Base-by-base conservation (phyloP, 2,888 invertebrate species). In the Sinohyriopsis cumingii region DNA sequence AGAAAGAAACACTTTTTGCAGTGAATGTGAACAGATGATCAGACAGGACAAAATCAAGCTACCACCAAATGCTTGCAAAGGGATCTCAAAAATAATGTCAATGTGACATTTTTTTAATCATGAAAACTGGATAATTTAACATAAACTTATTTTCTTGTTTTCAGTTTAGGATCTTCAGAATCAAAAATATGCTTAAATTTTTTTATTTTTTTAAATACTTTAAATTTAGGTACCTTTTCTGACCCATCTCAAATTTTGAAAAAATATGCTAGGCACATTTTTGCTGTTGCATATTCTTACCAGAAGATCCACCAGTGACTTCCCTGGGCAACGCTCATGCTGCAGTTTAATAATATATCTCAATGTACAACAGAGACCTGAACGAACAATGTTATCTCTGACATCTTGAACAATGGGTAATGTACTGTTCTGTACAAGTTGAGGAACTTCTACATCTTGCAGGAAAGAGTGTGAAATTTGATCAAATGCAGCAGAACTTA, bases 301-400 rank as follows among this genome's bases (percentile, higher is more conserved):
- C 81, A 88, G 72, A 9, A 88, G 67, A 67, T 86, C 82, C 55
- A 77, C 73, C 7, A 84, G 74, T 18, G 78, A 55, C 33, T 80
- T 64, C 3, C 76, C 64, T 9, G 82, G 82, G 59, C 64, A n/a
- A 0, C 61, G 22, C 1, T 55, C 55, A 66, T 86, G 77, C 25
- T 80, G 69, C 9, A 74, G 69, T 24, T 68, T 74, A 33, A 86
- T 76, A n/a, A 88, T 80, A 59, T 84, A 82, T 53, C 87, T 68
- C 12, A 84, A 77, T 7, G 80, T 70, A 61, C 82, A 79, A 74
- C 87, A 86, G 22, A 87, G 72, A 18, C 88, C 87, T 63, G 84
- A 83, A 7, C 85, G 74, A 9, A 87, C 75, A 64, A 85, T 73
- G 22, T 69, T 63, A 33, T 69, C 67, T 45, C 45, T 45, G 9